Evolutionary conservation across 1,140 invertebrate species (phyloP).

Genomic region (Paracyclopina nana): DNA sequence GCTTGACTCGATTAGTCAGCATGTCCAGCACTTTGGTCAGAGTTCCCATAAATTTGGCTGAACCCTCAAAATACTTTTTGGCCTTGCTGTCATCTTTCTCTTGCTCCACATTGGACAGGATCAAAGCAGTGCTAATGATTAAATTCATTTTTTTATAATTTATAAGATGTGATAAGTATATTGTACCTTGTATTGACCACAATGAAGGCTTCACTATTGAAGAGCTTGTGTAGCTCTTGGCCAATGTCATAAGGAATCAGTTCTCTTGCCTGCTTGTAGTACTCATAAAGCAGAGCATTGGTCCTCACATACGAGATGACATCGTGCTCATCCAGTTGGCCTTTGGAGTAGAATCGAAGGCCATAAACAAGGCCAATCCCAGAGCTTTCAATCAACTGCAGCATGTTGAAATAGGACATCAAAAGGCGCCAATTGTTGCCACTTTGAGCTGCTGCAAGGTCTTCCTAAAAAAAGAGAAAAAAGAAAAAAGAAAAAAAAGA

Average conservation of each 20-base stretch:
- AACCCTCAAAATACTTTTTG: not conserved
- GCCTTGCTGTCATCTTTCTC: not conserved
- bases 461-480: no score
- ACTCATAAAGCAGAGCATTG: not conserved
- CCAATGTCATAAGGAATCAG: not conserved
- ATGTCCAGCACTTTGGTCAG: not conserved
- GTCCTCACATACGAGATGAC: not conserved
- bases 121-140: not conserved
- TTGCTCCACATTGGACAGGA: not conserved
- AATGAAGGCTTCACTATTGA: not conserved
- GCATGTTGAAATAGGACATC: conserved; percentile 33
- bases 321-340: conserved; percentile 29
- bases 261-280: conserved; percentile 5
- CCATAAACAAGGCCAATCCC: conserved; percentile 41
- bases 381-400: conserved; percentile 57
- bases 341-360: conserved; percentile 52
- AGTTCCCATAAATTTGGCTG: not conserved
- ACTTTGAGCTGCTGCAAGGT: not conserved
- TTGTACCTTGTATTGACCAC: not conserved
- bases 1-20: not conserved
- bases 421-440: not conserved
- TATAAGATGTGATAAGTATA: not conserved
- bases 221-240: not conserved
- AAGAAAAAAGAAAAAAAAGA: no score
- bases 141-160: not conserved